Evolutionary conservation across 1,140 invertebrate genomes (phyloP), one percentile per base, ranked within the genome.

Genomic region (Orius laevigatus): DNA sequence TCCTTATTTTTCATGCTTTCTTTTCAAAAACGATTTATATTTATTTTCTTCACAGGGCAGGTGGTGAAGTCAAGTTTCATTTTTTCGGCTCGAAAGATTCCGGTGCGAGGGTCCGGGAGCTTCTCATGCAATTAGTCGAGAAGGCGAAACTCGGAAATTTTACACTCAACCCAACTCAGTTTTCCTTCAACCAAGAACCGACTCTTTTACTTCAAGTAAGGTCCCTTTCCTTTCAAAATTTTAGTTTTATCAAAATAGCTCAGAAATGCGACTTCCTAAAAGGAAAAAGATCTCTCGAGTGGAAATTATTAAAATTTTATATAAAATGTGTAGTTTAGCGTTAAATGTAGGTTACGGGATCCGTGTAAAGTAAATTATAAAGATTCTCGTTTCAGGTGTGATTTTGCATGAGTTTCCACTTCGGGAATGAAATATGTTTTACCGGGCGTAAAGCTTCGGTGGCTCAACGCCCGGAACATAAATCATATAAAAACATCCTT

Each of bases 111-210:
- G 70, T 79, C 48, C 68, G 72, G 36, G 70, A 75, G 39, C 68
- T 72, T 47, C 64, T 78, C 8, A 72, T 71, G 50, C 67, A 67
- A 55, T 70, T 78, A 63, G 70, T 73, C 40, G 73, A 78, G 50
- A 67, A 70, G 16, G 73, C 74, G 41, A 68, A 71, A 32, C 69
- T 78, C 33, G 73, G 70, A 36, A 75, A 78, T 58, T 67, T 78
- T 49, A 70, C 70, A 14, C 60, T 79, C n/a, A 69, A 73, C 42
- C 67, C 73, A 2, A 71, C 73, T 46, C 70, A 72, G 55, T 69
- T 73, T 56, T 67, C 71, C 9, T 72, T 74, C 46, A 67, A 70
- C 50, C 71, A 75, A 58, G 73, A 75, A 52, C 70, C 71, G 10
- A 68, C 70, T 2, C 58, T 75, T 1, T 65, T 66, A 52, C 58